Evolutionary conservation across 2,113 vertebrate species (phyloP).

Genomic region (Sula dactylatra): DNA sequence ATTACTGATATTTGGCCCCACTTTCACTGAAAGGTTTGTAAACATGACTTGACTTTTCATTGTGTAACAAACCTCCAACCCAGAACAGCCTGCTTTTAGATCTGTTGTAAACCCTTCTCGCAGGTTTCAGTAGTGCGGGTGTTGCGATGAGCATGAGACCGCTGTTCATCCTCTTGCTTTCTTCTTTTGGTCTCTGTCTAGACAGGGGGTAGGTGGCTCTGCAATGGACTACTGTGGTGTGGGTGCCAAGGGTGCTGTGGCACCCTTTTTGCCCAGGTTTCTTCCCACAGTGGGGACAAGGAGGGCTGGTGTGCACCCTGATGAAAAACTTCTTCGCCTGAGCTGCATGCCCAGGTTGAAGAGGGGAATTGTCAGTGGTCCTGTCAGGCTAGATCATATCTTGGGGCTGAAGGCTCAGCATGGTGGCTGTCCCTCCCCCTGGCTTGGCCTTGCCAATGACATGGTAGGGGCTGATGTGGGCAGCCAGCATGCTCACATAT

Average conservation of each 20-base stretch:
- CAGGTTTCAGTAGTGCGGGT: background rate
- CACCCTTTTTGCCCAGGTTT: background rate
- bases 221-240: background rate
- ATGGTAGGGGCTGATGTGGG: background rate
- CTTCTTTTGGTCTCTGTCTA: background rate
- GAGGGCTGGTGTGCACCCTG: background rate
- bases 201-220: background rate
- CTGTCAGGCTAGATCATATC: background rate
- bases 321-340: background rate
- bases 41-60: background rate
- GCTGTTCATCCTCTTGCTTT: background rate
- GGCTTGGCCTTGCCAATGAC: background rate
- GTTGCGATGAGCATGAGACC: background rate
- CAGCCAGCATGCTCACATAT: background rate
- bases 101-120: background rate
- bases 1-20: background rate
- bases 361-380: background rate
- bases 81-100: background rate
- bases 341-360: accelerated
- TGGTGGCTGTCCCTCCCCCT: background rate
- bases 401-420: background rate
- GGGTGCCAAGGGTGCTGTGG: background rate
- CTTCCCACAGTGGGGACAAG: background rate
- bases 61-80: background rate
- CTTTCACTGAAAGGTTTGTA: background rate